Evolutionary conservation across 1,140 invertebrate species (phyloP), one percentile per base, ranked within the genome.

Genomic region (Lordiphosa stackelbergi): DNA sequence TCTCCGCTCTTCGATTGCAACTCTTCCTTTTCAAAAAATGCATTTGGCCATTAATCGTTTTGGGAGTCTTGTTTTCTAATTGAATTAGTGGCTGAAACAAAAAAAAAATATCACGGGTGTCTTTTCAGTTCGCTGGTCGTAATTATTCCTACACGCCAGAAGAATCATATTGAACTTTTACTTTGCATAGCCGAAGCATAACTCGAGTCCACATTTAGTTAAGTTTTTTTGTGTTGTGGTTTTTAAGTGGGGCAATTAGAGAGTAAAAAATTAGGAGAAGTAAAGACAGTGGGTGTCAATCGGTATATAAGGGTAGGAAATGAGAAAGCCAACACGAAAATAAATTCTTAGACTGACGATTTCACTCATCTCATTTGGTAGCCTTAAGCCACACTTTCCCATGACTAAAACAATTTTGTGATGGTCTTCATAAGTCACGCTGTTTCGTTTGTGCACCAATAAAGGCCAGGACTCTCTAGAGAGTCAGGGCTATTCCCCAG

Each of bases 381-480:
- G 24, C 24, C 24, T 28, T 28, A 28, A 5, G 24, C 24, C 24
- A 63, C 66, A 72, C 71, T 81, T 81, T 81, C 75, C 75, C 75
- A 81, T 81, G 77, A 81, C 75, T 59, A 81, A 68, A 71, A 56
- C 52, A 58, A 71, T 79, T 79, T 70, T 70, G 7, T 22, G 64
- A 69, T 70, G 70, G 63, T 61, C 62, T 48, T 28, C 43, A 40
- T 58, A 52, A 81, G 75, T 81, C 75, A 81, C 77, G 77, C 77
- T 75, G 66, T 60, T 47, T 54, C 36, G 45, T 31, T 31, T 42
- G 46, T 81, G 77, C 53, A 72, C 75, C 75, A 81, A 81, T 81
- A 81, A 81, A 74, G 64, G 48, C 62, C 24, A 28, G 64, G 45
- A 53, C 43, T 6, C 51, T 42, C 37, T 37, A 38, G 10, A 42